Evolutionary conservation across 2,797 vertebrate genomes (phyloP).

Genomic region (Erithacus rubecula): DNA sequence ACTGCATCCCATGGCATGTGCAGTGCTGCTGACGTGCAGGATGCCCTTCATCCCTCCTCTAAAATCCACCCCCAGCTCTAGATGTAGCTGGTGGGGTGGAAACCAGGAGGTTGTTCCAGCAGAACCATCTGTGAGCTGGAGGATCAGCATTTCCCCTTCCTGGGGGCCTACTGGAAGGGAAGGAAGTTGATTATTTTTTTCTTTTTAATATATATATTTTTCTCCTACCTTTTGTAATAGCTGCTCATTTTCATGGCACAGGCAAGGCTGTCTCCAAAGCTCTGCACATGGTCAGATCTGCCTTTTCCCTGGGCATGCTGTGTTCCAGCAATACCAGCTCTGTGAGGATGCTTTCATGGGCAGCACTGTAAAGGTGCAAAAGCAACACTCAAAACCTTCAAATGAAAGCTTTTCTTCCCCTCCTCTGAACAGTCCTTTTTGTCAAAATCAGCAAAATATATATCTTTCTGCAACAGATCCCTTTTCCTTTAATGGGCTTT

Average conservation of each 20-base stretch:
- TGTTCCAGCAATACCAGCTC: not conserved
- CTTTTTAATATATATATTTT: not conserved
- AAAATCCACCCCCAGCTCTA: not conserved
- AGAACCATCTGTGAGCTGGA: slow-evolving; percentile 18
- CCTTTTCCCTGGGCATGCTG: not conserved
- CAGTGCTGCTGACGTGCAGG: not conserved
- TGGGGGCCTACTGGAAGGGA: not conserved
- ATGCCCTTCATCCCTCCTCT: not conserved
- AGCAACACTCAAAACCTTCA: not conserved
- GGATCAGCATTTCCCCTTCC: slow-evolving; percentile 10
- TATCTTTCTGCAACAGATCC: not conserved
- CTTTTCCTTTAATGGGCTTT: slow-evolving; percentile 14
- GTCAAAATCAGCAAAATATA: slow-evolving; percentile 3
- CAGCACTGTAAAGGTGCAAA: not conserved
- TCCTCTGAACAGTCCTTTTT: not conserved
- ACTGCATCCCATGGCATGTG: not conserved
- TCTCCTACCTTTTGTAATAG: not conserved
- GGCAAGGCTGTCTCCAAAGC: not conserved
- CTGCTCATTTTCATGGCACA: not conserved
- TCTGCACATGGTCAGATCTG: not conserved
- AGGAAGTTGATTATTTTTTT: not conserved
- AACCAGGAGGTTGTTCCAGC: not conserved
- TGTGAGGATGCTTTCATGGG: not conserved
- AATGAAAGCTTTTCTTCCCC: not conserved
- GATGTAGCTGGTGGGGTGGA: not conserved